Percentiles rank a stretch among this genome's conserved stretches.
These are phyloP conservation scores for Psilopogon haemacephalus DNA, from an alignment of 2,113 vertebrate species.

Conservation along the genomic window DNA sequence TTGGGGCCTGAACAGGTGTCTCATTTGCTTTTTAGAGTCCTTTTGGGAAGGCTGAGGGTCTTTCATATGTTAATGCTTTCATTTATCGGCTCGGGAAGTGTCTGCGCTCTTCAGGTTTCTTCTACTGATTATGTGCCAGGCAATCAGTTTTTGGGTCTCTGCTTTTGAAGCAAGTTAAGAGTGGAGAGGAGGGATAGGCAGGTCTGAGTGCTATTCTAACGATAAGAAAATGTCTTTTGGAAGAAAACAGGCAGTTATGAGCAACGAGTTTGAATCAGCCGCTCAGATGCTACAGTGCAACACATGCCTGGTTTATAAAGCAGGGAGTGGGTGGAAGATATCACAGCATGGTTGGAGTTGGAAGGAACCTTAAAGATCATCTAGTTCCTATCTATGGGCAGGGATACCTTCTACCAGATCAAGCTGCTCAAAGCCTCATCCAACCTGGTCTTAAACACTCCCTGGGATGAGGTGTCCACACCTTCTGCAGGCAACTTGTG, in stretches of 20 bases:
- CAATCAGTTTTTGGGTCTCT: constrained; percentile 18
- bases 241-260: constrained; percentile 45
- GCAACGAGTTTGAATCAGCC: constrained; percentile 4
- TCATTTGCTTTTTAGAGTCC: neutral
- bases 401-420: too few species aligned
- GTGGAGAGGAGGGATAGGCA: neutral
- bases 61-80: constrained; percentile 64
- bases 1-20: constrained; percentile 27
- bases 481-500: too few species aligned
- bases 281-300: neutral
- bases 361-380: too few species aligned
- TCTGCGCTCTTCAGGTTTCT: constrained; percentile 47
- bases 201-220: constrained; percentile 41
- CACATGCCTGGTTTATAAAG: neutral
- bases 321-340: neutral
- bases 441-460: too few species aligned
- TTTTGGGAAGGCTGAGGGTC: neutral
- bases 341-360: too few species aligned
- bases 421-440: too few species aligned
- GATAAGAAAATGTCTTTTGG: constrained; percentile 20
- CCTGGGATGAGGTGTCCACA: too few species aligned
- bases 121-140: constrained; percentile 40
- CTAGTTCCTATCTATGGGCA: too few species aligned
- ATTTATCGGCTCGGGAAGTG: constrained; percentile 51
- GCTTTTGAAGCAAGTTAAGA: neutral